Evolutionary conservation across 2,797 vertebrate genomes (phyloP).

Genomic region (Acanthurus leucopareius): DNA sequence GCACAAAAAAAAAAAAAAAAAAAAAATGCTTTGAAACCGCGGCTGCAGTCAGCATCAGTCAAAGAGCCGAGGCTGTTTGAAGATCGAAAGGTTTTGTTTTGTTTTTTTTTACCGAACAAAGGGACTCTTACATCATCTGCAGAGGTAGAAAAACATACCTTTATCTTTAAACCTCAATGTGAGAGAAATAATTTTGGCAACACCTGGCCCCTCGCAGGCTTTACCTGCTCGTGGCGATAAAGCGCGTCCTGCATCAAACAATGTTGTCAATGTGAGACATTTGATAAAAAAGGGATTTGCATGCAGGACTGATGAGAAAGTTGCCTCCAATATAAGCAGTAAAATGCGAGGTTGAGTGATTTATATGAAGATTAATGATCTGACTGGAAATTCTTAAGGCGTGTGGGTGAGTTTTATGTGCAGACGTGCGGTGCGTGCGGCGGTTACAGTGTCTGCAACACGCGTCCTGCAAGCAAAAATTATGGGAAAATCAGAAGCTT

Average conservation of each 20-base stretch:
- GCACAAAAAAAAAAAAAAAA: no score
- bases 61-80: conserved; percentile 22
- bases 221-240: neutral
- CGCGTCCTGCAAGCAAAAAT: conserved; percentile 46
- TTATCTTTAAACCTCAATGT: conserved; percentile 21
- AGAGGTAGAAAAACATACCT: conserved; percentile 3
- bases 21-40: conserved; percentile 36
- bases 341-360: conserved; percentile 26
- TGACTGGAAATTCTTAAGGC: conserved; percentile 37
- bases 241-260: neutral
- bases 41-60: conserved; percentile 4
- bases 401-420: conserved; percentile 24
- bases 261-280: neutral
- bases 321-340: conserved; percentile 43
- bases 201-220: conserved; percentile 5
- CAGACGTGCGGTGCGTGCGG: conserved; percentile 19
- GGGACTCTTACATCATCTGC: conserved; percentile 22
- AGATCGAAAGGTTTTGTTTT: conserved; percentile 26
- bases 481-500: conserved; percentile 70
- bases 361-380: conserved; percentile 52
- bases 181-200: neutral
- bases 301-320: conserved; percentile 42
- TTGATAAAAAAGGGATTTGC: neutral
- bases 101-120: neutral
- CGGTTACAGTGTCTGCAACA: conserved; percentile 34